These are phyloP conservation scores for Hypomecis atomaria DNA, from an alignment of 2,888 invertebrate species.

Conservation along the genomic window DNA sequence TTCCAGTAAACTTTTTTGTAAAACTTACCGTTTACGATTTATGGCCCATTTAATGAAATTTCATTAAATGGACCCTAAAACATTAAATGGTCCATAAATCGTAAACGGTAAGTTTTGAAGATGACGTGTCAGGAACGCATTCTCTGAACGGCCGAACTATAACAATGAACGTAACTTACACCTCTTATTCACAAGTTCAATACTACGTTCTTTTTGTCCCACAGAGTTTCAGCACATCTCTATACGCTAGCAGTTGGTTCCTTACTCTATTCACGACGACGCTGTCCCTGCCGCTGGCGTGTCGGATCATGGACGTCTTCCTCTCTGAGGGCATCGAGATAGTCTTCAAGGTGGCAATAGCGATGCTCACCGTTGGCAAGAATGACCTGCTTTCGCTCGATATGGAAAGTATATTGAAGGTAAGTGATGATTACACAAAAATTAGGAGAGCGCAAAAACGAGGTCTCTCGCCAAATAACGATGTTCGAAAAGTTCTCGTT, in stretches of 20 bases:
- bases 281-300: conserved; percentile 95
- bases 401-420: conserved; percentile 99
- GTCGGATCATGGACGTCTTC: conserved; percentile 98
- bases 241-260: conserved; percentile 99
- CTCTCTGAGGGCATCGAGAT: conserved; percentile 99
- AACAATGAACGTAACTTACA: not conserved
- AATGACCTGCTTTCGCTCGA: conserved; percentile 96
- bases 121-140: too few species aligned
- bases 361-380: conserved; percentile 95
- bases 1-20: too few species aligned
- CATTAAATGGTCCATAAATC: too few species aligned
- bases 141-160: too few species aligned
- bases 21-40: too few species aligned
- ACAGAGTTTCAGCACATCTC: conserved; percentile 97
- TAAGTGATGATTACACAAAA: conserved; percentile 24
- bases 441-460: too few species aligned
- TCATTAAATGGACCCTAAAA: too few species aligned
- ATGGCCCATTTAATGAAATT: too few species aligned
- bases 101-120: too few species aligned
- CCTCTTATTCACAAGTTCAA: conserved; percentile 1
- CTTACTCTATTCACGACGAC: conserved; percentile 99
- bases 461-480: too few species aligned
- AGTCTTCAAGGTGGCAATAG: conserved; percentile 98
- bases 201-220: conserved; percentile 34
- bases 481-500: too few species aligned